Conservation (phyloP, 2,888 invertebrate genomes). For the Andrena chrysosceles region DNA sequence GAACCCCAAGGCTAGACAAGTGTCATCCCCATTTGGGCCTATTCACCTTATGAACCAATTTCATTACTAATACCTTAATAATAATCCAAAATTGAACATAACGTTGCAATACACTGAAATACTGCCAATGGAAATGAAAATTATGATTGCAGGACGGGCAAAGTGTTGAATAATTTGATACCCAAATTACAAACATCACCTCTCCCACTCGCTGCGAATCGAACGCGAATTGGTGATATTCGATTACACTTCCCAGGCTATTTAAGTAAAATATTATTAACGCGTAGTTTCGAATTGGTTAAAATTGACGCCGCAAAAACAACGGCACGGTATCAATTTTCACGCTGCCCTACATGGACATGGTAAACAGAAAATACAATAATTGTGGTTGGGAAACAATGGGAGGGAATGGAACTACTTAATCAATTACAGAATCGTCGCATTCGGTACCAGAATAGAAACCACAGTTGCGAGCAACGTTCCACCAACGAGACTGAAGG, state of each 20-base stretch:
- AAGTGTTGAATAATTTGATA: conserved; percentile 26
- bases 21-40: no score
- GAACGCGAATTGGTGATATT: conserved; percentile 31
- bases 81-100: no score
- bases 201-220: background rate
- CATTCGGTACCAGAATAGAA: no score
- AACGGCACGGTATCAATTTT: conserved; percentile 22
- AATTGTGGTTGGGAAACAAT: background rate
- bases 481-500: no score
- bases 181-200: conserved; percentile 11
- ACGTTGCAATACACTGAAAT: no score
- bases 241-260: conserved; percentile 33
- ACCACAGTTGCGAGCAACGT: no score
- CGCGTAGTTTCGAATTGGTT: conserved; percentile 21
- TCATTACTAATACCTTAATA: no score
- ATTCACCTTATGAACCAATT: no score
- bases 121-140: no score
- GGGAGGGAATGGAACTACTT: background rate
- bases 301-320: conserved; percentile 22
- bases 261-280: conserved; percentile 46
- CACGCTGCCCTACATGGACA: background rate
- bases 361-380: background rate
- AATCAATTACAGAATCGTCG: background rate
- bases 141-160: no score
- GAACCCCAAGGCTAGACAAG: background rate